Conservation (phyloP, 1,140 invertebrate genomes). For the Apis mellifera region DNA sequence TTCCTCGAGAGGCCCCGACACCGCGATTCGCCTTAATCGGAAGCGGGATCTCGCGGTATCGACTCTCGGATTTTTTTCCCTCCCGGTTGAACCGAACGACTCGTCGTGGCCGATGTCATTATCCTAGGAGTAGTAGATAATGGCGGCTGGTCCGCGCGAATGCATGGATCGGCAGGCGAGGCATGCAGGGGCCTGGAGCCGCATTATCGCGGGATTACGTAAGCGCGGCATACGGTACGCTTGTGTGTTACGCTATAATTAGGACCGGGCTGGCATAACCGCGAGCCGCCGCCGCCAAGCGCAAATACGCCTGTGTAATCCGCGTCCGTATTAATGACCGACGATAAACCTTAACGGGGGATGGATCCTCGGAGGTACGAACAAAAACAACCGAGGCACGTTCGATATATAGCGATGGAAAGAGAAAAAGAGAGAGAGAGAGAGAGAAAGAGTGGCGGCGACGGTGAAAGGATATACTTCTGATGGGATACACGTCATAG, state of each 20-base stretch:
- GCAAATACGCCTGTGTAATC: constrained; percentile 56
- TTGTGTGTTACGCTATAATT: constrained; percentile 74
- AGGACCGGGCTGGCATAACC: constrained; percentile 67
- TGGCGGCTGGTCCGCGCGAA: constrained; percentile 50
- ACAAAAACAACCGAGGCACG: constrained; percentile 20
- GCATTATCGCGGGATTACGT: constrained; percentile 73
- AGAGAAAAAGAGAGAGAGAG: background rate
- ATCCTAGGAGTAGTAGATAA: constrained; percentile 54
- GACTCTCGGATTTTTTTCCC: background rate
- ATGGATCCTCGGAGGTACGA: constrained; percentile 7
- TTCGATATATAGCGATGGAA: background rate
- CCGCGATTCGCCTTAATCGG: constrained; percentile 10
- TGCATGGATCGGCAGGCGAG: constrained; percentile 61
- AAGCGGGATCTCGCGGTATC: constrained; percentile 24
- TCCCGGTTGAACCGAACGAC: background rate
- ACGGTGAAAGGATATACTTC: constrained; percentile 28
- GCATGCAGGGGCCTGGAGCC: constrained; percentile 66
- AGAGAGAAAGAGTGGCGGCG: background rate
- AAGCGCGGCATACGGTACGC: constrained; percentile 68
- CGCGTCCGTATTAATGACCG: constrained; percentile 64
- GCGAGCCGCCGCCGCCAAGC: constrained; percentile 15
- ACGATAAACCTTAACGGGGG: constrained; percentile 64
- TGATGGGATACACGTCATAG: background rate
- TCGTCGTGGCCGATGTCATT: constrained; percentile 53
- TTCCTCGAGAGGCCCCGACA: background rate